A percentile compares a stretch with the other conserved stretches of the same genome.
These are phyloP conservation scores for Cichlasoma orientale DNA, from an alignment of 2,797 vertebrate genomes.

Conservation along the genomic window DNA sequence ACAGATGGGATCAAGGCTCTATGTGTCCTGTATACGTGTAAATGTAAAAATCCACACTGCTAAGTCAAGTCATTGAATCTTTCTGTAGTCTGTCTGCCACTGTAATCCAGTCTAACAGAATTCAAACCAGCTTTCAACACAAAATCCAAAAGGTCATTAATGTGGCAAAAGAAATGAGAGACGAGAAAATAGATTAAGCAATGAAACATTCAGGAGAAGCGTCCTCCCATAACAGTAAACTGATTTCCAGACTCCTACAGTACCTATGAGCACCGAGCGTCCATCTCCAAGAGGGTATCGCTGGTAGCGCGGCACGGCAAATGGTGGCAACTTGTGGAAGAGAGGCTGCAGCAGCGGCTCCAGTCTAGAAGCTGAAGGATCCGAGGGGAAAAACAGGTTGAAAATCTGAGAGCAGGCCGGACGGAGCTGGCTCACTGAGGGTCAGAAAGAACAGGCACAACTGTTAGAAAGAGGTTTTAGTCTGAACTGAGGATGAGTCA, in stretches of 20 bases:
- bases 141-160: slow-evolving; percentile 44
- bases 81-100: background rate
- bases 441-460: slow-evolving; percentile 28
- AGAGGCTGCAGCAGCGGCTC: slow-evolving; percentile 91
- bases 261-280: slow-evolving; percentile 91
- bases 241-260: slow-evolving; percentile 50
- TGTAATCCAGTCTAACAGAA: slow-evolving; percentile 28
- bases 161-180: slow-evolving; percentile 10
- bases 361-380: slow-evolving; percentile 94
- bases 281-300: slow-evolving; percentile 94
- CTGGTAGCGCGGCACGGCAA: slow-evolving; percentile 93
- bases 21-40: slow-evolving; percentile 1
- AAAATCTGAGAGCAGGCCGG: slow-evolving; percentile 96
- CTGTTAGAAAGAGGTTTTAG: background rate
- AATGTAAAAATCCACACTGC: slow-evolving; percentile 23
- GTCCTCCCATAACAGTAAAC: slow-evolving; percentile 8
- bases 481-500: background rate
- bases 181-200: slow-evolving; percentile 40
- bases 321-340: slow-evolving; percentile 93
- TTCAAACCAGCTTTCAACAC: slow-evolving; percentile 43
- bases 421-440: slow-evolving; percentile 88
- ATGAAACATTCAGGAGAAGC: slow-evolving; percentile 49
- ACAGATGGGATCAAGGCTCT: slow-evolving; percentile 30
- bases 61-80: slow-evolving; percentile 21
- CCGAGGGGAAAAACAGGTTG: slow-evolving; percentile 97